A percentile compares a stretch with the other conserved stretches of the same genome.
Evolutionary conservation across 2,113 vertebrate genomes (phyloP).

Genomic region (Bubo blakistoni): DNA sequence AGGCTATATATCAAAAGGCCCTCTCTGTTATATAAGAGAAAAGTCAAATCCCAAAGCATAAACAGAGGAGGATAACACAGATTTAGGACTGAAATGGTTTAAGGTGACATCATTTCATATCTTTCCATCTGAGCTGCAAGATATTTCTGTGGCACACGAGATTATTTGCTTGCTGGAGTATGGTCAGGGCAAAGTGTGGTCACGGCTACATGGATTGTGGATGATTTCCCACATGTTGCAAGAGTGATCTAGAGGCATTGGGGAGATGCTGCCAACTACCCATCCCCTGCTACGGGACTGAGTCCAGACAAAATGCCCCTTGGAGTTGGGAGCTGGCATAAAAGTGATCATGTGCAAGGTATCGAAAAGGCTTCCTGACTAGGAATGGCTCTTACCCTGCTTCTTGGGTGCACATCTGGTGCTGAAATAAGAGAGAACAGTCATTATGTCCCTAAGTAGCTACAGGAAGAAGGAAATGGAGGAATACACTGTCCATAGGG

Average conservation of each 20-base stretch:
- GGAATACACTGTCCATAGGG: neutral
- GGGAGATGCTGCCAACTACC: neutral
- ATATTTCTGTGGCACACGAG: neutral
- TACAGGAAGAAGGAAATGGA: neutral
- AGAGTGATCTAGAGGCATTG: neutral
- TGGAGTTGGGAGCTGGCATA: neutral
- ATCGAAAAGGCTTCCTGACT: neutral
- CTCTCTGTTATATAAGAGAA: slow-evolving; percentile 13
- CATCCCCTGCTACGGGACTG: neutral
- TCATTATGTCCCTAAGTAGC: neutral
- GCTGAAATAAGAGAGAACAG: neutral
- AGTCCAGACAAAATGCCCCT: neutral
- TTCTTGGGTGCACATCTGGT: neutral
- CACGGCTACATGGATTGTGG: neutral
- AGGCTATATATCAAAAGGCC: neutral
- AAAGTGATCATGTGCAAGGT: neutral
- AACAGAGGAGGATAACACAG: neutral
- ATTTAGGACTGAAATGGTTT: neutral
- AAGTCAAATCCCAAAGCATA: slow-evolving; percentile 10
- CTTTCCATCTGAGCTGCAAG: neutral
- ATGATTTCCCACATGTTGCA: neutral
- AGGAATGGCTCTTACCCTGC: neutral
- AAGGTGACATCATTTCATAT: neutral
- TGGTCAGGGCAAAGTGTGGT: neutral
- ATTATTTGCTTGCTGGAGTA: neutral